A percentile compares a stretch with the other conserved stretches of the same genome.
These are phyloP conservation scores for Cydia splendana DNA, from an alignment of 1,140 invertebrate species.

Conservation along the genomic window DNA sequence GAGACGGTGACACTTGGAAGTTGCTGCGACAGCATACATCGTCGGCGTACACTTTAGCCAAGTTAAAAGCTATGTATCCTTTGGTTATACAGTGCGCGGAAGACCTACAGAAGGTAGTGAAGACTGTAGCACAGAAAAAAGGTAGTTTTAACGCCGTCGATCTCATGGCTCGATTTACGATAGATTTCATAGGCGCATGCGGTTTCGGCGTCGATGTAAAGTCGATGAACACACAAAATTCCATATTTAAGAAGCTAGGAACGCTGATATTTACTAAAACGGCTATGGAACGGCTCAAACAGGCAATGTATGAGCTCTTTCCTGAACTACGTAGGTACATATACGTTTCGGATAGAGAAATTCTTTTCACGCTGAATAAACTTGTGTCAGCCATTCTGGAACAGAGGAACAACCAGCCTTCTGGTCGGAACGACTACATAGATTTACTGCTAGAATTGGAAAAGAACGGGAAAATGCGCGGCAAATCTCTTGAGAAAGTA, in stretches of 20 bases:
- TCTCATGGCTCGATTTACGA: constrained; percentile 53
- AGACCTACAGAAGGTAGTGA: constrained; percentile 54
- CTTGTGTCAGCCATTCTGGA: constrained; percentile 51
- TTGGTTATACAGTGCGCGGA: constrained; percentile 58
- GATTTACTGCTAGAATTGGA: constrained; percentile 76
- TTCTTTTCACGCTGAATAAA: constrained; percentile 55
- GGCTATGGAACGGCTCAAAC: background rate
- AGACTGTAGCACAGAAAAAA: constrained; percentile 28
- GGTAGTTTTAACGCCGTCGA: constrained; percentile 38
- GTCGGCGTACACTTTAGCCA: constrained; percentile 81
- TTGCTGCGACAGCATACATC: constrained; percentile 77
- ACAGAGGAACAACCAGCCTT: constrained; percentile 55
- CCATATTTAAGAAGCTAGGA: constrained; percentile 69
- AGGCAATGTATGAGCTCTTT: constrained; percentile 7
- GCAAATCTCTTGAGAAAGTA: constrained; percentile 52
- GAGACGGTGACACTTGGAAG: constrained; percentile 74
- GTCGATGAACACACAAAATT: constrained; percentile 60
- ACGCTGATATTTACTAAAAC: constrained; percentile 44
- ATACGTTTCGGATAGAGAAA: constrained; percentile 40
- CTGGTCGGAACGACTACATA: constrained; percentile 76
- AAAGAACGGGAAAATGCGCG: constrained; percentile 25
- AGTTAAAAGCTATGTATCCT: constrained; percentile 79
- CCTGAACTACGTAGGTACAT: constrained; percentile 12
- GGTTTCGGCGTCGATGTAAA: constrained; percentile 75
- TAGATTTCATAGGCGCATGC: constrained; percentile 70